Conservation (phyloP, 2,888 invertebrate genomes). For the Aspidiotus destructor region DNA sequence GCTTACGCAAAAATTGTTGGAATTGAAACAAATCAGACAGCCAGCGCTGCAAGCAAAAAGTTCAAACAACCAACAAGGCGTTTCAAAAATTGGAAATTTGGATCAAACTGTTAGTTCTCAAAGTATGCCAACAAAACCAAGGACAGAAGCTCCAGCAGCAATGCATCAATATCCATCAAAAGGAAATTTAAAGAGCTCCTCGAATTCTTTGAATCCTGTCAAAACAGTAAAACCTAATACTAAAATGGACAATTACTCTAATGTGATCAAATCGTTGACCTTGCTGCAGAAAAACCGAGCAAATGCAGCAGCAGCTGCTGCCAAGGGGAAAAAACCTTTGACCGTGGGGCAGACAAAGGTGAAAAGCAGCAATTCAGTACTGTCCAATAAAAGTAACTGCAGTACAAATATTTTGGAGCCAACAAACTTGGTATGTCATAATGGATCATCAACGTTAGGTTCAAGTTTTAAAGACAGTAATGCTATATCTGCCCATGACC, state of each 20-base stretch:
- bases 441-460: constrained; percentile 38
- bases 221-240: constrained; percentile 45
- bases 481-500: constrained; percentile 38
- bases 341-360: constrained; percentile 37
- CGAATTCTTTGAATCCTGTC: constrained; percentile 75
- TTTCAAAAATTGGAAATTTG: background rate
- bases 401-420: constrained; percentile 45
- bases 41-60: constrained; percentile 34
- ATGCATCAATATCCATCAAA: constrained; percentile 57
- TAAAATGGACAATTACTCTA: constrained; percentile 45
- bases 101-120: background rate
- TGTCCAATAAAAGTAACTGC: constrained; percentile 47
- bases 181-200: constrained; percentile 68
- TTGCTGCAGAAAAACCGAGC: constrained; percentile 41
- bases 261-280: constrained; percentile 46
- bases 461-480: constrained; percentile 46
- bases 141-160: background rate
- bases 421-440: constrained; percentile 37
- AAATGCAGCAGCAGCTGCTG: constrained; percentile 33
- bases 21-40: background rate
- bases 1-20: constrained; percentile 5
- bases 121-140: background rate
- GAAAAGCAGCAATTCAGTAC: constrained; percentile 41
- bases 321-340: constrained; percentile 38
- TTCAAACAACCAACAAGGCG: background rate